phyloP scores from a whole-genome alignment of 2,113 vertebrate species.

The Hiodon tergisus region DNA sequence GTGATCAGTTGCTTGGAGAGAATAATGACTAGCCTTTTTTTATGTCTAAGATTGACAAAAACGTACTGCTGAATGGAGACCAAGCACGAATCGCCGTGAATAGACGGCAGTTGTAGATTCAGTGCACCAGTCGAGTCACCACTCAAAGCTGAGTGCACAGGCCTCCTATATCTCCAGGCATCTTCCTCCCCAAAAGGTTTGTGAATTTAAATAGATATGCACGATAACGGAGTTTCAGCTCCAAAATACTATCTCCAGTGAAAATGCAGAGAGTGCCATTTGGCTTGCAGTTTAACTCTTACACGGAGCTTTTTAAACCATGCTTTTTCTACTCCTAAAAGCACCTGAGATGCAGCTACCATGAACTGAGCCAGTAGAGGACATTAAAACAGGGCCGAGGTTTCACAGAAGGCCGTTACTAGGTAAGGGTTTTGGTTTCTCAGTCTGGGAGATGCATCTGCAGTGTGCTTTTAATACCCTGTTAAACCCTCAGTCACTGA shows the following conservation, averaged over 20 bases:
- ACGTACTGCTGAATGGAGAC: constrained; percentile 6
- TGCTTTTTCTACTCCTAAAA: constrained; percentile 15
- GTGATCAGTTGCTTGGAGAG: background rate
- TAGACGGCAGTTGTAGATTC: background rate
- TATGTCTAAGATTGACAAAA: background rate
- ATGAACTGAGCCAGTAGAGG: background rate
- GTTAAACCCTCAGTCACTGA: constrained; percentile 46
- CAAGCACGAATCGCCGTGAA: background rate
- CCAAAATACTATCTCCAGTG: background rate
- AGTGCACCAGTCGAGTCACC: background rate
- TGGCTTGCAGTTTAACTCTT: background rate
- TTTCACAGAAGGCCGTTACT: background rate
- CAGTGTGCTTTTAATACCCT: constrained; percentile 47
- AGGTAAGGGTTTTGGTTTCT: background rate
- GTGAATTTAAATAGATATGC: background rate
- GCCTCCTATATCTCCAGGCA: constrained; percentile 2
- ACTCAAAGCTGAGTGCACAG: no score
- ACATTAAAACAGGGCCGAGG: background rate
- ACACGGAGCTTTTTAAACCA: constrained; percentile 9
- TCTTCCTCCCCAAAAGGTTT: background rate
- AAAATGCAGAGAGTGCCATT: background rate
- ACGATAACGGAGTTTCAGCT: background rate
- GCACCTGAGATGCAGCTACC: constrained; percentile 12
- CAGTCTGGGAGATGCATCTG: constrained; percentile 53
- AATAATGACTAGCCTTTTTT: background rate